Base-by-base conservation (phyloP, 2,113 vertebrate species). In the Osmerus eperlanus region DNA sequence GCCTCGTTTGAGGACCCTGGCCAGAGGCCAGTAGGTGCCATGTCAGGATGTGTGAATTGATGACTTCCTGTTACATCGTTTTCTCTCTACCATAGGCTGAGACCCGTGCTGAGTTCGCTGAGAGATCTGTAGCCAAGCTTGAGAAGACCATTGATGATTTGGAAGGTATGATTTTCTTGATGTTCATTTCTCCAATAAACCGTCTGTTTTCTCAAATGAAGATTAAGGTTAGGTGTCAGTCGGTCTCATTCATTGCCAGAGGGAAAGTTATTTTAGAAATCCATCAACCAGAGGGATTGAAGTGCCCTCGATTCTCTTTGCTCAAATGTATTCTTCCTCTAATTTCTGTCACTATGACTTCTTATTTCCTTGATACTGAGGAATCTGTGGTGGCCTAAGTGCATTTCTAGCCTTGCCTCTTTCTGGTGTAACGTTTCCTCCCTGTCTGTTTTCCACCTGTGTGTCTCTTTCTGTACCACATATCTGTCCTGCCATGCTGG, bases 101-200 rank as follows among this genome's bases (percentile, higher is more conserved):
- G 91, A 99, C 97, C 63, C 96, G 97, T 80, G 97, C 97, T 85
- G 97, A 99, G 84, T 99, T 99, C 86, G 94, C 97, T 65, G 97
- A 99, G 93, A 96, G 97, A 90, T 95, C 97, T 83, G 97, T 99
- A 90, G 96, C 97, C 91, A 99, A 99, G 88, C 93, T 99, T 91
- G 97, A 99, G 94, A 98, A 99, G 91, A 94, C 95, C 92, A 98
- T 99, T 77, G 97, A 99, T 86, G 97, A 99, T 89, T 88, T 99
- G 92, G 97, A 99, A 97, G 97, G 97, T 99, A 96, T 66, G 94
- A 1, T 32, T 73, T 83, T 80, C 62, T 36, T 47, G 55, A 59
- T 65, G 0, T 70, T 80, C 67, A n/a, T 68, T 78, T 1, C 0
- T 54, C 14, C 55, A 53, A 36, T n/a, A 6, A 63, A n/a, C 59